Evolutionary conservation across 2,888 invertebrate genomes (phyloP).

Genomic region (Clostera curtula): DNA sequence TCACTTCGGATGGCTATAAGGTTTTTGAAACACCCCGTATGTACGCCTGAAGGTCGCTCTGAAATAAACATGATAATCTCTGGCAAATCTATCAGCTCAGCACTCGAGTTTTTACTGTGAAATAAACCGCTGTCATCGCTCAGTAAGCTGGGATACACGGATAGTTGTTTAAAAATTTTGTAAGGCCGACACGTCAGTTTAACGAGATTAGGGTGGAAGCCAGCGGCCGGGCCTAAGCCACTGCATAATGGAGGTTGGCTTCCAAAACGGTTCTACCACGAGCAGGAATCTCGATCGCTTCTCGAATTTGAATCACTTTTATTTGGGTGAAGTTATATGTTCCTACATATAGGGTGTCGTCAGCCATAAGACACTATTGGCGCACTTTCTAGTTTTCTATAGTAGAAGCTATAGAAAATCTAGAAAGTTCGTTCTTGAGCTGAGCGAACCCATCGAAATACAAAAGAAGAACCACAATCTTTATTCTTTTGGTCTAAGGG

Average conservation of each 20-base stretch:
- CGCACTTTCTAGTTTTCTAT: no score
- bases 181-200: slow-evolving; percentile 37
- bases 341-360: no score
- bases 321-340: no score
- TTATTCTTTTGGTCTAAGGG: no score
- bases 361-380: no score
- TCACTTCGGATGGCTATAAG: no score
- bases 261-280: slow-evolving; percentile 18
- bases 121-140: slow-evolving; percentile 20
- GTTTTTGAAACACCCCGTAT: no score
- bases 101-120: slow-evolving; percentile 2
- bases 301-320: slow-evolving; percentile 7
- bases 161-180: slow-evolving; percentile 31
- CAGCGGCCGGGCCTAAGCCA: slow-evolving; percentile 31
- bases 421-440: no score
- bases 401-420: no score
- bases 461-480: no score
- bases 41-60: no score
- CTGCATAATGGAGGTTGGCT: slow-evolving; percentile 34
- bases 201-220: slow-evolving; percentile 40
- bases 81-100: slow-evolving; percentile 11
- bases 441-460: no score
- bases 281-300: slow-evolving; percentile 11
- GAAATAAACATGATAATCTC: background rate
- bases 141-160: slow-evolving; percentile 19